phyloP scores from a whole-genome alignment of 2,113 vertebrate genomes.

The Oncorhynchus tshawytscha region DNA sequence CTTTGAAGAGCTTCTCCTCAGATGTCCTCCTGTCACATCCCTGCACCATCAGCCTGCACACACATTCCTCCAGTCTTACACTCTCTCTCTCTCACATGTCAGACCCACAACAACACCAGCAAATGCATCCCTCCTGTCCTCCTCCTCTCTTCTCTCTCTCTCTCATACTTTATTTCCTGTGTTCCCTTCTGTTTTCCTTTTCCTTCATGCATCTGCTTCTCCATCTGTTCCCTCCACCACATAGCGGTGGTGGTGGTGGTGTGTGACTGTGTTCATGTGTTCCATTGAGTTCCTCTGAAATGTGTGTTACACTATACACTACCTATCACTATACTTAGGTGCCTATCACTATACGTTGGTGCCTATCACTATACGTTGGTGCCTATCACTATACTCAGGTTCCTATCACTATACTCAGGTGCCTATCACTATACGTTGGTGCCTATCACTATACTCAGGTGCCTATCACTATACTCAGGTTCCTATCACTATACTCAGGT shows the following conservation, averaged over 20 bases:
- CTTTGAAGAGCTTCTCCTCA: slow-evolving; percentile 63
- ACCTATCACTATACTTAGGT: too few relatives aligned
- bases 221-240: neutral
- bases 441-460: too few relatives aligned
- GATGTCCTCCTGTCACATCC: slow-evolving; percentile 34
- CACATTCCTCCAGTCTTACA: slow-evolving; percentile 16
- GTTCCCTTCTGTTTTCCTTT: neutral
- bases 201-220: neutral
- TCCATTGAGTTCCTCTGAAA: too few relatives aligned
- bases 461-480: too few relatives aligned
- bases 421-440: too few relatives aligned
- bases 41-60: slow-evolving; percentile 6
- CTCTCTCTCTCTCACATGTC: neutral
- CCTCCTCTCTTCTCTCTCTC: neutral
- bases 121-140: neutral
- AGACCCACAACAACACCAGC: slow-evolving; percentile 15
- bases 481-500: too few relatives aligned
- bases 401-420: too few relatives aligned
- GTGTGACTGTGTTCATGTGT: too few relatives aligned
- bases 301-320: too few relatives aligned
- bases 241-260: neutral
- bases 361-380: too few relatives aligned
- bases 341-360: too few relatives aligned
- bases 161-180: slow-evolving; percentile 30
- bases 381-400: too few relatives aligned